These are phyloP conservation scores for Brenthis hecate DNA, from an alignment of 2,888 invertebrate species.

Conservation along the genomic window DNA sequence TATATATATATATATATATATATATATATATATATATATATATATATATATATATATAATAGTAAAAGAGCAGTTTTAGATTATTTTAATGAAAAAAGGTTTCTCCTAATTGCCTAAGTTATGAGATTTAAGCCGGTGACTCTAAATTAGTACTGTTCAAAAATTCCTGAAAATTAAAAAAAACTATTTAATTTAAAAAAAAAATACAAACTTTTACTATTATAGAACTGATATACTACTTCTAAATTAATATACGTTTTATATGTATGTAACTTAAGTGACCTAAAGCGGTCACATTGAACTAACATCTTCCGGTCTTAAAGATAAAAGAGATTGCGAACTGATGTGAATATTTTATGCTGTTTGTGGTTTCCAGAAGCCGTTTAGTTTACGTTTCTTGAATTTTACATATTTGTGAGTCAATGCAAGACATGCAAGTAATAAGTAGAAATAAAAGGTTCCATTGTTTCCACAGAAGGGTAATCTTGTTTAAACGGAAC, in stretches of 20 bases:
- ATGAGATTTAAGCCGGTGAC: too few relatives aligned
- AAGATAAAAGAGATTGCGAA: conserved; percentile 60
- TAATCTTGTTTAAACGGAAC: conserved; percentile 59
- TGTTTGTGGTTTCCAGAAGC: conserved; percentile 67
- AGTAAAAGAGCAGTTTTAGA: too few relatives aligned
- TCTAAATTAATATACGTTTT: not conserved
- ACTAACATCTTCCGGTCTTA: conserved; percentile 57
- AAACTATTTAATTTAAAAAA: not conserved
- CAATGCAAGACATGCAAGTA: conserved; percentile 42
- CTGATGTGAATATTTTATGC: conserved; percentile 59
- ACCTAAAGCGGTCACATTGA: conserved; percentile 27
- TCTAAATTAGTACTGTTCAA: too few relatives aligned
- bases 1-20: too few relatives aligned
- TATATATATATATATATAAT: too few relatives aligned
- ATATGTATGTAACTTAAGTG: conserved; percentile 2
- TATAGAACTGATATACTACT: not conserved
- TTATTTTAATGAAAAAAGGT: too few relatives aligned
- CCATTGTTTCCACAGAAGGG: conserved; percentile 34
- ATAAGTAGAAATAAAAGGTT: conserved; percentile 30
- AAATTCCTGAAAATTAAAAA: too few relatives aligned
- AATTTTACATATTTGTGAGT: conserved; percentile 53
- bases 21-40: too few relatives aligned
- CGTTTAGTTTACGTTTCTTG: conserved; percentile 61
- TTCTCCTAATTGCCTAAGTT: too few relatives aligned
- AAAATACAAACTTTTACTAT: not conserved